These are phyloP conservation scores for Neodon shergylaensis DNA, from an alignment of 2,113 vertebrate species.

Conservation along the genomic window DNA sequence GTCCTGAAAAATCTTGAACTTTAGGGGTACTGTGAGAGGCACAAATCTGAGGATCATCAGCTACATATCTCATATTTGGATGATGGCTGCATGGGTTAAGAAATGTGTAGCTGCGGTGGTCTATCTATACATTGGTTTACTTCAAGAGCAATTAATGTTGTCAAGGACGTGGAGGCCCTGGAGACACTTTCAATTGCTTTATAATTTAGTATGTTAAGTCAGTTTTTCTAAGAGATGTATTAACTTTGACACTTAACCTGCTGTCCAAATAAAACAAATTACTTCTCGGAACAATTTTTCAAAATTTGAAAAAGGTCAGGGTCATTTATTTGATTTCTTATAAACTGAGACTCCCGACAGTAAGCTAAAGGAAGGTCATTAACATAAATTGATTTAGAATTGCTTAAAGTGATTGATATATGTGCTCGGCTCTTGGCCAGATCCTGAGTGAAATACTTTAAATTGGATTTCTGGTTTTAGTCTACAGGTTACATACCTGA, in stretches of 20 bases:
- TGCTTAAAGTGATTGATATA: background rate
- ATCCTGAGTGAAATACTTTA: background rate
- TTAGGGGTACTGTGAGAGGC: background rate
- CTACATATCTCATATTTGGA: background rate
- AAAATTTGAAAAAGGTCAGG: constrained; percentile 53
- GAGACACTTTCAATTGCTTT: background rate
- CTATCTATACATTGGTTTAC: background rate
- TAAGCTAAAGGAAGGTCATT: constrained; percentile 19
- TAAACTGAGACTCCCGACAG: background rate
- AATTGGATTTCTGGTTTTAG: constrained; percentile 1
- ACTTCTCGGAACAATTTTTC: constrained; percentile 40
- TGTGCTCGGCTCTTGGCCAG: background rate
- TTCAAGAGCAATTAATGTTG: background rate
- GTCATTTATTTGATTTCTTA: constrained; percentile 61
- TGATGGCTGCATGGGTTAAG: background rate
- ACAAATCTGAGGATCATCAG: background rate
- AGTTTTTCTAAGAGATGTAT: constrained; percentile 34
- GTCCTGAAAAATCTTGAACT: background rate
- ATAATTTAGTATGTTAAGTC: constrained; percentile 51
- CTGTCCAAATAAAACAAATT: constrained; percentile 47
- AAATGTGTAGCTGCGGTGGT: background rate
- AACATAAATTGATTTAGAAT: constrained; percentile 50
- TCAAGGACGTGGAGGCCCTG: background rate
- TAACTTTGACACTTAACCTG: constrained; percentile 55
- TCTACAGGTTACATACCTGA: background rate